These are phyloP conservation scores for Anoncus sp. DNA, from an alignment of 2,888 invertebrate species.

Conservation along the genomic window DNA sequence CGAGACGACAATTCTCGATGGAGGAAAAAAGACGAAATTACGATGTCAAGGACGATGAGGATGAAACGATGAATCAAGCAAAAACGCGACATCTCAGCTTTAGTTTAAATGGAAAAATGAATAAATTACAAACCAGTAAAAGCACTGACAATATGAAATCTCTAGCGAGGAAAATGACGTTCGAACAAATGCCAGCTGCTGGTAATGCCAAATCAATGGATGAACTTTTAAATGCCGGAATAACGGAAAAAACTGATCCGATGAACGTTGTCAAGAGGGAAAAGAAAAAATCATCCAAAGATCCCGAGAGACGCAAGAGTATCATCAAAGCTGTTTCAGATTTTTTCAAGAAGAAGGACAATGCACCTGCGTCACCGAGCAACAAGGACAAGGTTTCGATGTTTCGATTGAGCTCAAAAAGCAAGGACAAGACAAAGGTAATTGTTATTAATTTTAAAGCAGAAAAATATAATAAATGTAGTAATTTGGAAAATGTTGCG, in stretches of 20 bases:
- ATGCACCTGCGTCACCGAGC: conserved; percentile 80
- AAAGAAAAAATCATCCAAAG: conserved; percentile 85
- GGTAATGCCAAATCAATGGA: conserved; percentile 80
- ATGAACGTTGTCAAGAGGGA: conserved; percentile 78
- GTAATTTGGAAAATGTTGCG: background rate
- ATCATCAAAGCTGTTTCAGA: conserved; percentile 93
- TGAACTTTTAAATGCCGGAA: conserved; percentile 72
- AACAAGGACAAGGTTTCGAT: conserved; percentile 85
- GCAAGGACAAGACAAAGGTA: conserved; percentile 88
- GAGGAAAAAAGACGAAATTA: conserved; percentile 76
- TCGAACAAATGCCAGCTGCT: conserved; percentile 68
- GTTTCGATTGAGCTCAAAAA: conserved; percentile 86
- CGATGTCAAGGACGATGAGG: no score
- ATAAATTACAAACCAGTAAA: conserved; percentile 79
- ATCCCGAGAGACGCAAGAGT: conserved; percentile 90
- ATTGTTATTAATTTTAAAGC: background rate
- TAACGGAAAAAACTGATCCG: conserved; percentile 49
- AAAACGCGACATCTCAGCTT: conserved; percentile 74
- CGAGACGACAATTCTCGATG: conserved; percentile 77
- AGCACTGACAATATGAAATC: conserved; percentile 81
- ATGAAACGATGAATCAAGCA: conserved; percentile 61
- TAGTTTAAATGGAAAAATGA: conserved; percentile 65
- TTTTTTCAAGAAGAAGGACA: conserved; percentile 90
- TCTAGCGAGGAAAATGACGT: conserved; percentile 71
- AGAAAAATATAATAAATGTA: background rate